Conservation (phyloP, 2,113 vertebrate species). For the Phaethornis superciliosus region DNA sequence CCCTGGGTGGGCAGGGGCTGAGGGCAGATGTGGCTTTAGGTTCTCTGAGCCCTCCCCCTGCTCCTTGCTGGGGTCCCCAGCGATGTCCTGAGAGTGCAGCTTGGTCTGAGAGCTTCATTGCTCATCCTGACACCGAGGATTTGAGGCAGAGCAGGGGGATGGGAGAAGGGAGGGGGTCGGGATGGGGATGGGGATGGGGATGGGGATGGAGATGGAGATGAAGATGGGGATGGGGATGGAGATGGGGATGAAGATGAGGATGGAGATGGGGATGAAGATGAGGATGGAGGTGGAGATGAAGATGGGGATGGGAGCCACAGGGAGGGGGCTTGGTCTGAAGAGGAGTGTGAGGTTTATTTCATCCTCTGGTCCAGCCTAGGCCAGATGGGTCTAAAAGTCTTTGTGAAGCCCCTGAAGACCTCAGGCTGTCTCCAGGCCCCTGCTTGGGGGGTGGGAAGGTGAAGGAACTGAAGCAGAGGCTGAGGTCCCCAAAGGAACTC, state of each 20-base stretch:
- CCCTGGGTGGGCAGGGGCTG: not conserved
- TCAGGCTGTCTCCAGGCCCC: accelerated
- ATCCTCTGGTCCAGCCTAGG: not conserved
- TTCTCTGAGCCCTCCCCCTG: not conserved
- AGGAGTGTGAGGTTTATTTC: not conserved
- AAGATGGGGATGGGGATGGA: not conserved
- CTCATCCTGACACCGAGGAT: not conserved
- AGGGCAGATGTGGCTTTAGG: not conserved
- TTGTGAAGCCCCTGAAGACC: not conserved
- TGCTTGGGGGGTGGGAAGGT: not conserved
- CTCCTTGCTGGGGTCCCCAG: not conserved
- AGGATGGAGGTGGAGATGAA: too few relatives aligned
- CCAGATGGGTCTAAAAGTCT: not conserved
- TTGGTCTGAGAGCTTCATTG: not conserved
- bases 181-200: too few relatives aligned
- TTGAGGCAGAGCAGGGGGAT: not conserved
- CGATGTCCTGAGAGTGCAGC: not conserved
- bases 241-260: too few relatives aligned
- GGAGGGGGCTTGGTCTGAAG: not conserved
- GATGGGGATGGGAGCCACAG: accelerated
- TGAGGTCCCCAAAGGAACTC: not conserved
- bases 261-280: too few relatives aligned
- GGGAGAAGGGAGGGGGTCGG: not conserved
- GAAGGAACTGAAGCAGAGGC: accelerated
- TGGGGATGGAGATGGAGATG: too few relatives aligned